Evolutionary conservation across 2,888 invertebrate species (phyloP).

Genomic region (Stramonita haemastoma): DNA sequence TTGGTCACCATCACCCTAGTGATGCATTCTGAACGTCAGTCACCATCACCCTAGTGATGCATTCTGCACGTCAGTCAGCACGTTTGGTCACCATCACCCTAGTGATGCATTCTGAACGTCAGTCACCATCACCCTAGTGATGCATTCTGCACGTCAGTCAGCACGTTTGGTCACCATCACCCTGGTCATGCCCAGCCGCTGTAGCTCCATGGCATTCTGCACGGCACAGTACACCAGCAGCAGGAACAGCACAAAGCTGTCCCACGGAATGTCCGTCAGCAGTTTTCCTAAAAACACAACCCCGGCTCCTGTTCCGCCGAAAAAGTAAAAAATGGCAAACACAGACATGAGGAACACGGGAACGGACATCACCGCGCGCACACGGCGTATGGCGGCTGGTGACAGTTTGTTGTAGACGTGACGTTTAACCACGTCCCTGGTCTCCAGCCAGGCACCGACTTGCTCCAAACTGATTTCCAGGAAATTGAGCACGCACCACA

Average conservation of each 20-base stretch:
- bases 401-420: constrained; percentile 46
- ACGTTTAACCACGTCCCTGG: background rate
- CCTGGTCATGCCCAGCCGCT: background rate
- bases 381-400: constrained; percentile 78
- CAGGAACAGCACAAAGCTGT: constrained; percentile 30
- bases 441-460: constrained; percentile 33
- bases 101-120: too few relatives aligned
- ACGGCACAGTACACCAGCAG: constrained; percentile 59
- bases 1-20: too few relatives aligned
- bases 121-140: too few relatives aligned
- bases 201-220: constrained; percentile 58
- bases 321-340: constrained; percentile 92
- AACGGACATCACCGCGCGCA: constrained; percentile 84
- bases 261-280: constrained; percentile 66
- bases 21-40: too few relatives aligned
- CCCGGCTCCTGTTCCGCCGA: constrained; percentile 87
- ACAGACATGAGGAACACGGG: constrained; percentile 89
- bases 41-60: too few relatives aligned
- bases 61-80: too few relatives aligned
- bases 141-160: too few relatives aligned
- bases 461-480: constrained; percentile 79
- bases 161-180: too few relatives aligned
- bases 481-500: constrained; percentile 94
- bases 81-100: too few relatives aligned
- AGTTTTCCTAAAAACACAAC: constrained; percentile 84